Evolutionary conservation across 2,888 invertebrate species (phyloP).

Genomic region (Andrena marginata): DNA sequence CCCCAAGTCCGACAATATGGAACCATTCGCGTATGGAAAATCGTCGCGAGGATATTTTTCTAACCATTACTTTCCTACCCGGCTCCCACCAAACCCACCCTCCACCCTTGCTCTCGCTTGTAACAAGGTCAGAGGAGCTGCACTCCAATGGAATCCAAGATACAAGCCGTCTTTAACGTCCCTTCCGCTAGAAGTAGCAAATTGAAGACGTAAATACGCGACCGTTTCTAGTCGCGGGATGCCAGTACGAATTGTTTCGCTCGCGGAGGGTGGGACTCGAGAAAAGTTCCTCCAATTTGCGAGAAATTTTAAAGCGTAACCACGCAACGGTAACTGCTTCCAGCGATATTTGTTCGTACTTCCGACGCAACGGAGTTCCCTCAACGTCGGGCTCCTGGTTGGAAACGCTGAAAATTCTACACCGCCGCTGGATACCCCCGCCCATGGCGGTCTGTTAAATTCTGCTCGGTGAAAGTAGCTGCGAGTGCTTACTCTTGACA

Average conservation of each 20-base stretch:
- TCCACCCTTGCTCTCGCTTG: background rate
- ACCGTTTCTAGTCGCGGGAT: constrained; percentile 39
- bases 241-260: constrained; percentile 56
- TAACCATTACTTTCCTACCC: constrained; percentile 70
- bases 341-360: constrained; percentile 1
- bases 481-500: background rate
- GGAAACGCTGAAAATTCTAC: constrained; percentile 11
- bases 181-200: constrained; percentile 40
- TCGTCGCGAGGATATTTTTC: constrained; percentile 75
- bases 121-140: constrained; percentile 18
- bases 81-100: background rate
- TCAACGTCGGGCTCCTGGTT: background rate
- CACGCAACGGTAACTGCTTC: constrained; percentile 4
- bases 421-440: background rate
- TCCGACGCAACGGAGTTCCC: background rate
- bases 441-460: background rate
- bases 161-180: constrained; percentile 46
- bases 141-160: constrained; percentile 50
- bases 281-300: constrained; percentile 25
- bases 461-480: constrained; percentile 1
- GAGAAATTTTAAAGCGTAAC: constrained; percentile 12
- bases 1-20: constrained; percentile 74
- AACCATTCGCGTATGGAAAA: constrained; percentile 71
- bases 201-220: constrained; percentile 57
- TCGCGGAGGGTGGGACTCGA: background rate